Base-by-base conservation (phyloP, 2,888 invertebrate species). In the Ariolimax columbianus region DNA sequence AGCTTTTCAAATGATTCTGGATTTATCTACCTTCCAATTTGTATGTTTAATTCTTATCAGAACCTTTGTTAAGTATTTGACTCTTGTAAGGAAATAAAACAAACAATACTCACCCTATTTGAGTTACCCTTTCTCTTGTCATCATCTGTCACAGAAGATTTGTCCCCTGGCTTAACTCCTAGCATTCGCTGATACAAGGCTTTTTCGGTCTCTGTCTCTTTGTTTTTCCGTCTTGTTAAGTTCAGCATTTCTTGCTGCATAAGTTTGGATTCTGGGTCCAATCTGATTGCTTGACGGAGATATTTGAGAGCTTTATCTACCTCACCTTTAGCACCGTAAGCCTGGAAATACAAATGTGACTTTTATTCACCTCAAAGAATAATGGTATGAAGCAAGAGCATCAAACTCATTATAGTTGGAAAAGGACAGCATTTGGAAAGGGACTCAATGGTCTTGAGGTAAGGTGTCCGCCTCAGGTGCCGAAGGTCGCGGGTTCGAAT, bases 141-240 rank as follows among this genome's bases (percentile, higher is more conserved):
- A 3, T 73, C 40, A 1, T 30, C 9, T n/a, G 84, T 59, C 38
- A 26, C 0, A 14, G 84, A 55, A 26, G 88, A 85, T 33, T 83
- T 79, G 26, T 77, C 77, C 11, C 55, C 82, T 40, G 83, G 75
- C 43, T 86, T 87, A 11, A 84, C 83, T 30, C 94, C 94, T 83
- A 95, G 90, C 96, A 96, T 96, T 91, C 96, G 96, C 87, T 96
- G 95, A 93, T 96, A 96, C 92, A 96, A 94, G 90, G 95, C 95
- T 89, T 95, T 96, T 92, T 96, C 96, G 86, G 95, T 95, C 79
- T 95, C 95, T 78, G 95, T 95, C 88, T 96, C 96, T 47, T 95
- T 95, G 47, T 95, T 95, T 79, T 95, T 95, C 89, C 95, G 95
- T 59, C 95, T 95, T 77, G 95, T 95, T 33, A 96, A 92, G 88